A percentile compares a stretch with the other conserved stretches of the same genome.
These are phyloP conservation scores for Leptatherina wallacei DNA, from an alignment of 2,797 vertebrate genomes.

Conservation along the genomic window DNA sequence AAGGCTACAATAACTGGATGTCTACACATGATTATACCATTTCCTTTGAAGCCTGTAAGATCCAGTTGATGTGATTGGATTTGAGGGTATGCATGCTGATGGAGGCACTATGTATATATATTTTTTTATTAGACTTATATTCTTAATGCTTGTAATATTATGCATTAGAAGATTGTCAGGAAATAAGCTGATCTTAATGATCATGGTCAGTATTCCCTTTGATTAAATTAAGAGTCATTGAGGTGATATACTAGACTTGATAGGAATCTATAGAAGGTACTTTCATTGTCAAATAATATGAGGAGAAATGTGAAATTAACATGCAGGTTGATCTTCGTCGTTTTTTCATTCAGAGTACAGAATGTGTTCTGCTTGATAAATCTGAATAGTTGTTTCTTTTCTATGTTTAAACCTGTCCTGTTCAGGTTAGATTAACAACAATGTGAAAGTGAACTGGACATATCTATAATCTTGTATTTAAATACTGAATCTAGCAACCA, in stretches of 20 bases:
- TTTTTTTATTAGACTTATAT: too few species aligned
- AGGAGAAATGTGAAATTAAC: conserved; percentile 8
- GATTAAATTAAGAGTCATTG: conserved; percentile 7
- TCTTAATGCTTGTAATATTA: conserved; percentile 6
- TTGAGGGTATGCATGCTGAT: conserved; percentile 24
- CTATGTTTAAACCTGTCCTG: too few species aligned
- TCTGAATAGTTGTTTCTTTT: too few species aligned
- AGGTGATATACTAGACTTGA: conserved; percentile 17
- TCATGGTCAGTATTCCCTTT: conserved; percentile 31
- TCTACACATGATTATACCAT: conserved; percentile 55
- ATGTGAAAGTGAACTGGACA: too few species aligned
- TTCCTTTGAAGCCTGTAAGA: conserved; percentile 37
- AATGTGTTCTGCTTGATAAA: too few species aligned
- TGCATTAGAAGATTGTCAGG: conserved; percentile 12
- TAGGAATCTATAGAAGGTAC: conserved; percentile 8
- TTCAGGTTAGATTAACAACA: too few species aligned
- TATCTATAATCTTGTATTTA: too few species aligned
- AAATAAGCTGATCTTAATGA: conserved; percentile 16
- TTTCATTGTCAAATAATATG: too few species aligned
- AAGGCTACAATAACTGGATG: conserved; percentile 45
- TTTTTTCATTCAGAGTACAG: too few species aligned
- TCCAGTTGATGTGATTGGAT: conserved; percentile 49
- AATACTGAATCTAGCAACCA: too few species aligned
- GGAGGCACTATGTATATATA: conserved; percentile 1
- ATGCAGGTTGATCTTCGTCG: too few species aligned